Conservation (phyloP, 2,888 invertebrate species). For the Penaeus monodon region DNA sequence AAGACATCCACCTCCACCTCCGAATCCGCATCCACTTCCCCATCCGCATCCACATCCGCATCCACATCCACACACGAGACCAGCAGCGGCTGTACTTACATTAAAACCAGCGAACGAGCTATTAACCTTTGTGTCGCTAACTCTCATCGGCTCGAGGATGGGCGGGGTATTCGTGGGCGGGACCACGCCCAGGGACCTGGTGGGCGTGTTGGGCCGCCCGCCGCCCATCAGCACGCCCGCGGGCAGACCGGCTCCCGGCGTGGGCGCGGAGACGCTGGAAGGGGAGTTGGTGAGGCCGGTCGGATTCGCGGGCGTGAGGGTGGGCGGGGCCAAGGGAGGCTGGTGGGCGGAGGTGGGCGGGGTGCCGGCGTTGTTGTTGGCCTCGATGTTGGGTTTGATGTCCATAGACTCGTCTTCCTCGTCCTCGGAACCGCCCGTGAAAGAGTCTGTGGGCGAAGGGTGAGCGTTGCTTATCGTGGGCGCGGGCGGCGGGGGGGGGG, state of each 20-base stretch:
- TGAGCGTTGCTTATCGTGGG: not conserved
- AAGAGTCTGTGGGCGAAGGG: constrained; percentile 43
- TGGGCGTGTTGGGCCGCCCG: constrained; percentile 38
- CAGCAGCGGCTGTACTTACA: constrained; percentile 26
- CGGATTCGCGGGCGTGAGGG: constrained; percentile 38
- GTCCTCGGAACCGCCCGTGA: constrained; percentile 59
- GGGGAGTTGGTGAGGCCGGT: constrained; percentile 31
- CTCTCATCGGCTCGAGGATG: constrained; percentile 36
- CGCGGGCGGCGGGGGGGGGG: not conserved
- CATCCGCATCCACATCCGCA: no score
- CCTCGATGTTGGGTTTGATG: constrained; percentile 54
- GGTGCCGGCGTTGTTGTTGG: constrained; percentile 55
- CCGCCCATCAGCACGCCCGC: constrained; percentile 45
- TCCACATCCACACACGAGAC: not conserved
- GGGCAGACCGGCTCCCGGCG: constrained; percentile 17
- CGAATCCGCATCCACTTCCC: no score
- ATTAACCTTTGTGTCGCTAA: constrained; percentile 38
- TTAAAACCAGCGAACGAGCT: constrained; percentile 40
- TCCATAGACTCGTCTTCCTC: constrained; percentile 62
- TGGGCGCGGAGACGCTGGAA: constrained; percentile 24
- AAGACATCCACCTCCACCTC: no score
- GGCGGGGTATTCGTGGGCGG: constrained; percentile 58
- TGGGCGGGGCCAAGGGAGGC: constrained; percentile 32
- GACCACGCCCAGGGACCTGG: constrained; percentile 48
- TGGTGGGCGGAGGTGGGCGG: constrained; percentile 33